phyloP scores from a whole-genome alignment of 2,888 invertebrate species.

The Pollenia griseotomentosa region DNA sequence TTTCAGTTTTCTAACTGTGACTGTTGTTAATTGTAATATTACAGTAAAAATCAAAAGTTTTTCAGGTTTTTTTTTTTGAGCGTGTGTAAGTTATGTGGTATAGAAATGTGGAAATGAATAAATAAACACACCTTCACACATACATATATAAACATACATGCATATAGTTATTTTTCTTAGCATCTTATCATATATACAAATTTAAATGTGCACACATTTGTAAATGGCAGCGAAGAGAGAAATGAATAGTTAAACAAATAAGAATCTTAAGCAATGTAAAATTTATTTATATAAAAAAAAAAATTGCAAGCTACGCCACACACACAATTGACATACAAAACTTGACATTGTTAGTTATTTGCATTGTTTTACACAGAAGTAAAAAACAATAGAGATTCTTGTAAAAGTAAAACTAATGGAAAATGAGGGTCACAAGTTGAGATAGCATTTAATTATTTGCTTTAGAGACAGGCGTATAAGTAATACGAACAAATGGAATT shows the following conservation, averaged over 20 bases:
- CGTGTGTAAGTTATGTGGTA: neutral
- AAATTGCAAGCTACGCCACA: neutral
- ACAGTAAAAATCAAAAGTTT: slow-evolving; percentile 35
- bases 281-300: slow-evolving; percentile 20
- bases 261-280: slow-evolving; percentile 27
- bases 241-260: neutral
- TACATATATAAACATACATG: neutral
- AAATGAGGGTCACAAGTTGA: slow-evolving; percentile 18
- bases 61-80: neutral
- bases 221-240: neutral
- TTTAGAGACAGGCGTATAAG: neutral
- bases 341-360: slow-evolving; percentile 26
- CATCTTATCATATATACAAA: slow-evolving; percentile 1
- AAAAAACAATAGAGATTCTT: neutral
- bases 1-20: slow-evolving; percentile 42
- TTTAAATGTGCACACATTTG: slow-evolving; percentile 4
- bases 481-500: neutral
- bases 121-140: neutral
- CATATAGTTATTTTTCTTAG: slow-evolving; percentile 7
- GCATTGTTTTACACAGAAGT: neutral
- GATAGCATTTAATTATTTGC: slow-evolving; percentile 32
- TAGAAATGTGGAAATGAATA: slow-evolving; percentile 1
- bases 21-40: slow-evolving; percentile 23
- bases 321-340: slow-evolving; percentile 27
- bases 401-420: neutral